Percentiles rank a stretch among this genome's conserved stretches.
These are phyloP conservation scores for Virgularia gustaviana DNA, from an alignment of 92 coral and sea anemone species.

Conservation along the genomic window DNA sequence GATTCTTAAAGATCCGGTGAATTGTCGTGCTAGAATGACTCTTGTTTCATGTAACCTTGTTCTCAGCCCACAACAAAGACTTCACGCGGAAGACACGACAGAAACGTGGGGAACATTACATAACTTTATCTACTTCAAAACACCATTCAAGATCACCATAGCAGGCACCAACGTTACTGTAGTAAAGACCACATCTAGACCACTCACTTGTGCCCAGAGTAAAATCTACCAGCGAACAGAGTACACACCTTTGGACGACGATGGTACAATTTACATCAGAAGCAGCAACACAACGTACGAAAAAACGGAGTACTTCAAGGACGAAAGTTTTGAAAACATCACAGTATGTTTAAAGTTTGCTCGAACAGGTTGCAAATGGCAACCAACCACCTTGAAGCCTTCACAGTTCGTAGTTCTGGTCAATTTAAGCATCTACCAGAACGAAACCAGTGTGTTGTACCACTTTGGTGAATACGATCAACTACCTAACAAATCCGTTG, in stretches of 20 bases:
- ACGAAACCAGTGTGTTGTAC: conserved; percentile 7
- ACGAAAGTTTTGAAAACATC: not conserved
- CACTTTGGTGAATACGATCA: conserved; percentile 23
- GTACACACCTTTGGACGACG: conserved; percentile 8
- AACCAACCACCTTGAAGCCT: not conserved
- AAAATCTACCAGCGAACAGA: not conserved
- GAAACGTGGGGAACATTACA: not conserved
- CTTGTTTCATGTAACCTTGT: conserved; percentile 3
- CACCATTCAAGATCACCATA: not conserved
- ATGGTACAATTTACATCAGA: not conserved
- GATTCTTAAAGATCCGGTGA: not conserved
- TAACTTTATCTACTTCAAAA: conserved; percentile 11
- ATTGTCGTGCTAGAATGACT: not conserved
- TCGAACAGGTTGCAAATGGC: conserved; percentile 35
- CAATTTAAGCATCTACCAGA: conserved; percentile 17
- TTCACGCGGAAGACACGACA: not conserved
- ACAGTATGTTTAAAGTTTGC: conserved; percentile 37
- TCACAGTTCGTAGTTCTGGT: not conserved
- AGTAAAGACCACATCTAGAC: conserved; percentile 17
- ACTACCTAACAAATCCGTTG: conserved; percentile 1
- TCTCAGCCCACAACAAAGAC: conserved; percentile 8
- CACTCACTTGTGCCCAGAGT: conserved; percentile 12
- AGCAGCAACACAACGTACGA: conserved; percentile 21
- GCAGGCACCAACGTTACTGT: not conserved
- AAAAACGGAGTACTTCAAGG: conserved; percentile 15